Evolutionary conservation across 2,113 vertebrate genomes (phyloP).

Genomic region (Petroica traversi): DNA sequence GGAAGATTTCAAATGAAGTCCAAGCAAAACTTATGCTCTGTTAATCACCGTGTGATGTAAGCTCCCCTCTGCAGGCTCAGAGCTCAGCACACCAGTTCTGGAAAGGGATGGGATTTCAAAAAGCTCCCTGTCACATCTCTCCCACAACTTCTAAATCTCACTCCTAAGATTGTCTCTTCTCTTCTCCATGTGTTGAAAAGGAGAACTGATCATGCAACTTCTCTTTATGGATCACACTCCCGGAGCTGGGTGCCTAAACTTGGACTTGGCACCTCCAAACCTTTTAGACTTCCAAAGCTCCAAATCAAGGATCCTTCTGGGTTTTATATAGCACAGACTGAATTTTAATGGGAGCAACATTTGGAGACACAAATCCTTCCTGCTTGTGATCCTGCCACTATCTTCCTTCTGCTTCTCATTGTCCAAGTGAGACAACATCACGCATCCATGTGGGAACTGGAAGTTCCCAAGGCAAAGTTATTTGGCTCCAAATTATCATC

Average conservation of each 20-base stretch:
- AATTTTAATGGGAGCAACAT: background rate
- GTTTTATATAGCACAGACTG: background rate
- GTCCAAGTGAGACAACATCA: background rate
- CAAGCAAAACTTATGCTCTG: background rate
- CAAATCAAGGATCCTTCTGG: background rate
- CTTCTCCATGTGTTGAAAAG: background rate
- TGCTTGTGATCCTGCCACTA: background rate
- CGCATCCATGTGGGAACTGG: background rate
- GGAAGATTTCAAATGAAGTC: background rate
- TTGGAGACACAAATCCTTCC: background rate
- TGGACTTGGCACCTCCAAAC: background rate
- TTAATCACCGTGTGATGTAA: background rate
- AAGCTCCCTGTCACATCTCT: background rate
- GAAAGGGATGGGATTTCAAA: background rate
- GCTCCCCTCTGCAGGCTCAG: background rate
- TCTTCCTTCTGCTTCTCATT: background rate
- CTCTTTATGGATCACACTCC: background rate
- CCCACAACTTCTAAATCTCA: background rate
- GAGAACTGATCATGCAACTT: background rate
- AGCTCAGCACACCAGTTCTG: background rate
- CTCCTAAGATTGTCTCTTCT: background rate
- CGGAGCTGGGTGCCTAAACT: background rate
- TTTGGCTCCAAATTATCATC: background rate
- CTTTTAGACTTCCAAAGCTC: background rate
- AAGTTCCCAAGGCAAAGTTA: background rate